Conservation (phyloP, 1,140 invertebrate species). For the Tetranychus urticae region DNA sequence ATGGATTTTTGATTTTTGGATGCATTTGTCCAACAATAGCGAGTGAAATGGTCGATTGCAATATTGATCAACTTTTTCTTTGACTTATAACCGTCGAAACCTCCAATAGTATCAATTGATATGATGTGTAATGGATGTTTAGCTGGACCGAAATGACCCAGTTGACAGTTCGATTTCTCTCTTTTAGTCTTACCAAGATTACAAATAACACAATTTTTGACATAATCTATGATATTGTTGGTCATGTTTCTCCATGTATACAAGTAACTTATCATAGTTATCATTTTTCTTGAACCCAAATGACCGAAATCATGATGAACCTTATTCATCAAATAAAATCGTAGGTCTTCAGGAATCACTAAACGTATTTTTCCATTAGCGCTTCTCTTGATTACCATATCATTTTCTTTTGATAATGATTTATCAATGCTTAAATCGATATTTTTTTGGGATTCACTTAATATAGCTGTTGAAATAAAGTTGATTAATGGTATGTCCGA, state of each 20-base stretch:
- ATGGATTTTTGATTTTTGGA: not conserved
- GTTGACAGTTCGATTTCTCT: not conserved
- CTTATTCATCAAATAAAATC: not conserved
- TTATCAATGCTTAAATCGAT: not conserved
- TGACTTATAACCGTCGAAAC: not conserved
- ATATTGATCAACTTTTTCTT: not conserved
- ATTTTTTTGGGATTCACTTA: not conserved
- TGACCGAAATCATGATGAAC: no score
- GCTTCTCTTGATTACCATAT: not conserved
- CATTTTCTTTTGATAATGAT: no score
- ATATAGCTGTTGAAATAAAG: not conserved
- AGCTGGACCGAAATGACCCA: not conserved
- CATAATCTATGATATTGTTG: not conserved
- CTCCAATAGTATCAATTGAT: slow-evolving; percentile 4
- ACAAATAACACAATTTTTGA: not conserved
- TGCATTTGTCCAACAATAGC: not conserved
- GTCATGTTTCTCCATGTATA: not conserved
- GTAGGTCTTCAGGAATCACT: not conserved
- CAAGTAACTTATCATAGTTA: no score
- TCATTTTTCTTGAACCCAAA: no score
- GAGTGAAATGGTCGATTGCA: slow-evolving; percentile 2
- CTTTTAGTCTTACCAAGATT: not conserved
- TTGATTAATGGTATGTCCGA: no score
- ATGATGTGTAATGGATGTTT: slow-evolving; percentile 3
- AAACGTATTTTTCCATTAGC: not conserved